Conservation (phyloP, 2,113 vertebrate genomes). For the Elanus axillaris region DNA sequence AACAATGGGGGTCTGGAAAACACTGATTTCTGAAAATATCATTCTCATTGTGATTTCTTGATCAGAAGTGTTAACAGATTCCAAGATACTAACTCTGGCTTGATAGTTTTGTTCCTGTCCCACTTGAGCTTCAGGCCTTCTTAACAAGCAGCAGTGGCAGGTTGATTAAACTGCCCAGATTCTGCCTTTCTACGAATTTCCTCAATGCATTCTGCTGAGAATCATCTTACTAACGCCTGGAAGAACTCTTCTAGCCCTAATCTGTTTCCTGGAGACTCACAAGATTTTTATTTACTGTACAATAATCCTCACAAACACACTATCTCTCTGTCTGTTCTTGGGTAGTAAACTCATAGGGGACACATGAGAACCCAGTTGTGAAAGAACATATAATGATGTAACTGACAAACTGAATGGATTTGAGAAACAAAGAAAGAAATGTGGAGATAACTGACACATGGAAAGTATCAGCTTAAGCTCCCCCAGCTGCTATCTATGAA, state of each 20-base stretch:
- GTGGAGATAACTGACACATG: not conserved
- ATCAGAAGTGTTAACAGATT: not conserved
- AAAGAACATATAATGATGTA: not conserved
- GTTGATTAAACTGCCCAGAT: not conserved
- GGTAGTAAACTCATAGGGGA: not conserved
- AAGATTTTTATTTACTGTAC: not conserved
- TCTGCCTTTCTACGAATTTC: not conserved
- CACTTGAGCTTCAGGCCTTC: not conserved
- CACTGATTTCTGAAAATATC: not conserved
- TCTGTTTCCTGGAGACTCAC: not conserved
- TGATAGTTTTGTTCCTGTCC: not conserved
- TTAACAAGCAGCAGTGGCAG: not conserved
- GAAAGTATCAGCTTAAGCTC: not conserved
- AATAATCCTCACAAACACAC: not conserved
- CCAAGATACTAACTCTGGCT: not conserved
- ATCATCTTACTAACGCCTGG: not conserved
- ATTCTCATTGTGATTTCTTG: not conserved
- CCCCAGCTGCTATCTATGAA: not conserved
- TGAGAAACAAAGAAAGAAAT: not conserved
- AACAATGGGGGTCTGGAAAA: not conserved
- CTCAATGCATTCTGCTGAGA: not conserved
- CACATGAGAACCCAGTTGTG: not conserved
- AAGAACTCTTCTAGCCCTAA: not conserved
- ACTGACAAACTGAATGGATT: not conserved
- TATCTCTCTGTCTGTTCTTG: not conserved